Conservation (phyloP, 2,888 invertebrate genomes). For the Geotrupes spiniger region DNA sequence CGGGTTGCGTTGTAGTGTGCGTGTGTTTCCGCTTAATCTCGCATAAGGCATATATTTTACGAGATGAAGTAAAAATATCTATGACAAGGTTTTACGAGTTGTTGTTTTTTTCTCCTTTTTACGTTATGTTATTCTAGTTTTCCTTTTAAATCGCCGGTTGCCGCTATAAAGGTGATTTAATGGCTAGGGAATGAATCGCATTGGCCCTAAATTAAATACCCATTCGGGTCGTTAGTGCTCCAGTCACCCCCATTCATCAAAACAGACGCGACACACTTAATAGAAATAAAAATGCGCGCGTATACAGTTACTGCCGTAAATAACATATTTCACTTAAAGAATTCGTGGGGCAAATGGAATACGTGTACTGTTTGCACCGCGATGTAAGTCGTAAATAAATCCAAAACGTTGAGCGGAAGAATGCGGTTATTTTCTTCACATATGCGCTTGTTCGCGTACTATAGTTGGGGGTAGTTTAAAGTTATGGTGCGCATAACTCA, state of each 20-base stretch:
- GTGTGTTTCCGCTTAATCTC: conserved; percentile 4
- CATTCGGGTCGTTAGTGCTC: conserved; percentile 35
- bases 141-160: neutral
- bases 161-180: conserved; percentile 37
- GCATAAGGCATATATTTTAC: neutral
- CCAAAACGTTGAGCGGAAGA: conserved; percentile 38
- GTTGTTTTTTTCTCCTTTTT: neutral
- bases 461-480: conserved; percentile 28
- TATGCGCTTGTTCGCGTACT: conserved; percentile 31
- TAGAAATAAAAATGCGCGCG: conserved; percentile 40
- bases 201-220: conserved; percentile 39
- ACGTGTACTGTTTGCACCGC: conserved; percentile 37
- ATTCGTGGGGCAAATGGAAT: conserved; percentile 27
- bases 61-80: conserved; percentile 3
- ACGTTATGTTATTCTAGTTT: neutral
- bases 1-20: neutral
- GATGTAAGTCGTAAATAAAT: conserved; percentile 41
- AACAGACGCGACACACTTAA: conserved; percentile 32
- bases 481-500: conserved; percentile 36
- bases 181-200: conserved; percentile 29
- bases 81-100: neutral
- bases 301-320: conserved; percentile 38
- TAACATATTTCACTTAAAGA: conserved; percentile 38
- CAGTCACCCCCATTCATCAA: conserved; percentile 33
- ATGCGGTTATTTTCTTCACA: conserved; percentile 41